Conservation (phyloP, 2,113 vertebrate species). For the Anser brachyrhynchus region DNA sequence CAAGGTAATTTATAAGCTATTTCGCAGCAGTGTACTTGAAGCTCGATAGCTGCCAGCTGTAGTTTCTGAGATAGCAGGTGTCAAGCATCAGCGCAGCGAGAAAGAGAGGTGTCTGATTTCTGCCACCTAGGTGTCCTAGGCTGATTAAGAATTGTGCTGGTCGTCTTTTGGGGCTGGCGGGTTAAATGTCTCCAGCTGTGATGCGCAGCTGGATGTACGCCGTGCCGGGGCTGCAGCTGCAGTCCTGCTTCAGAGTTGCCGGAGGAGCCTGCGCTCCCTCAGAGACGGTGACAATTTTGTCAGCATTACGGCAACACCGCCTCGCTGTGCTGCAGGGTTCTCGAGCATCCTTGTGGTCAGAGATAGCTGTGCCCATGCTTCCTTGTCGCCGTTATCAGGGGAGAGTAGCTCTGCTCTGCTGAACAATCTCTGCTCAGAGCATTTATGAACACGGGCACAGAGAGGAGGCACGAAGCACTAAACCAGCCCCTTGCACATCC, state of each 20-base stretch:
- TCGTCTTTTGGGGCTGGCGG: neutral
- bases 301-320: neutral
- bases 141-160: neutral
- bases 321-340: neutral
- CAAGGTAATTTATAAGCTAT: neutral
- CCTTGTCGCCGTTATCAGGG: neutral
- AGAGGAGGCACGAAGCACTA: neutral
- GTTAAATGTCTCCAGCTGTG: conserved; percentile 12
- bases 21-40: neutral
- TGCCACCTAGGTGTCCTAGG: neutral
- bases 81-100: neutral
- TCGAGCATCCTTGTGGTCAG: neutral
- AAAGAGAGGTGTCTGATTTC: neutral
- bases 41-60: conserved; percentile 29
- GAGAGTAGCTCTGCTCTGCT: neutral
- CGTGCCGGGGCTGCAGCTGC: neutral
- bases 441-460: neutral
- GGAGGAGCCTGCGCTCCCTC: neutral
- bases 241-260: neutral
- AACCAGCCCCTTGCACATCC: neutral
- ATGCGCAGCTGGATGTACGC: neutral
- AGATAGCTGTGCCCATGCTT: neutral
- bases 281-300: neutral
- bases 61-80: conserved; percentile 26
- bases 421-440: neutral